Evolutionary conservation across 2,113 vertebrate genomes (phyloP), one percentile per base, ranked within the genome.

Genomic region (Sinocyclocheilus rhinocerous): DNA sequence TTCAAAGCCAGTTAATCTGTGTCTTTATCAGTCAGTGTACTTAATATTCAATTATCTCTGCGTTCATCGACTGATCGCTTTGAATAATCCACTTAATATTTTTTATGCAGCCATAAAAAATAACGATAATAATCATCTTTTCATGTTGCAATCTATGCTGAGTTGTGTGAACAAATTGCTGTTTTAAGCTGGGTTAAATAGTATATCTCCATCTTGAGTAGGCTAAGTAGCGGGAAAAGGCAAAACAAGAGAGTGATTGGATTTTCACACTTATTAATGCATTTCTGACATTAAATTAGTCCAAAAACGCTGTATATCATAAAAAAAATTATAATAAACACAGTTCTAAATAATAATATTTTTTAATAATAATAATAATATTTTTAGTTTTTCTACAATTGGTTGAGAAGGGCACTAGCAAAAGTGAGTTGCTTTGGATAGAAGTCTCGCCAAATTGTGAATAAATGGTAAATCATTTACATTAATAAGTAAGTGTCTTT

Each of bases 131-230:
- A 83, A 84, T 69, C 36, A 84, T 84, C 61, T 63, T 24, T 81
- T 55, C 39, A 16, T 76, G 39, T 78, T 81, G 48, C 13, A 29
- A 83, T 39, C 76, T 24, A 73, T 77, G 78, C 84, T 86, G 86
- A 82, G 88, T 83, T 63, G 76, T 90, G 76, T 76, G 57, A 87
- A 89, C 89, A 92, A 86, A 88, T 89, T 87, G 77, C 80, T 81
- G 86, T 84, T 87, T 79, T 89, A 89, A 90, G 91, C 87, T 88
- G 57, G 22, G 67, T 39, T 84, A 88, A 83, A 91, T 78, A 80
- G 83, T 86, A 87, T 85, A 89, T 88, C 61, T 88, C 81, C 72
- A 72, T 85, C 36, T 42, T 2, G 57, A 83, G 45, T 42, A 29
- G 4, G n/a, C 61, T 67, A 67, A 81, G 80, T 4, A 69, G 16